phyloP scores from a whole-genome alignment of 1,140 invertebrate genomes.

The Formica selysi region DNA sequence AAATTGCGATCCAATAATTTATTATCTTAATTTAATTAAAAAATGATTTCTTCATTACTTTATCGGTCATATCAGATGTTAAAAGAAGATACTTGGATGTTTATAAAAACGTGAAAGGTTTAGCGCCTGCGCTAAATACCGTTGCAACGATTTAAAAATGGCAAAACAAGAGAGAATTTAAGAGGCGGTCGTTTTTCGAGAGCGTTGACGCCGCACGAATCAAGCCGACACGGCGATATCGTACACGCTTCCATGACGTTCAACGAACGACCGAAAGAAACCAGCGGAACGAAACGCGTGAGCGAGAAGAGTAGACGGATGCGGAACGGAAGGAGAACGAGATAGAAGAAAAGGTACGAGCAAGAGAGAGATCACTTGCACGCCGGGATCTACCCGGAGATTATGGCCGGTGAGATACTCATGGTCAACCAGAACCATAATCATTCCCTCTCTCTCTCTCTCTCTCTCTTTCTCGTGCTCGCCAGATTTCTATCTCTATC shows the following conservation, averaged over 20 bases:
- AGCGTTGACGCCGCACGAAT: constrained; percentile 10
- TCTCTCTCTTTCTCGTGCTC: constrained; percentile 4
- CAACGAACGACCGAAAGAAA: constrained; percentile 43
- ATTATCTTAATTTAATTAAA: neutral
- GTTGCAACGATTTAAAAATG: constrained; percentile 34
- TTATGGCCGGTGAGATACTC: constrained; percentile 71
- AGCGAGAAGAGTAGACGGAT: neutral
- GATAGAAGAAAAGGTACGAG: constrained; percentile 11
- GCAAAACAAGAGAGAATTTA: constrained; percentile 25
- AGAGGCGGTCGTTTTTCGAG: constrained; percentile 42
- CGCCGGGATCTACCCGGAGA: constrained; percentile 69
- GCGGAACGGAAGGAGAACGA: neutral
- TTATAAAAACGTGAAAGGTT: neutral
- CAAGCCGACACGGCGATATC: constrained; percentile 38
- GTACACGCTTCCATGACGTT: constrained; percentile 55
- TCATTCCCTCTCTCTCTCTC: constrained; percentile 33
- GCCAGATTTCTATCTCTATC: neutral
- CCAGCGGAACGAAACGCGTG: constrained; percentile 29
- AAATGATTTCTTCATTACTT: neutral
- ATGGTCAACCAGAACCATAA: constrained; percentile 71
- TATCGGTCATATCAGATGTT: neutral
- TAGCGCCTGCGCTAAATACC: constrained; percentile 9
- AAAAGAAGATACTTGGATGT: neutral
- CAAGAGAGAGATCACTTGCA: constrained; percentile 34
- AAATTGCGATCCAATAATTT: constrained; percentile 1